These are phyloP conservation scores for Pipistrellus nathusii DNA, from an alignment of 2,797 vertebrate genomes.

Conservation along the genomic window DNA sequence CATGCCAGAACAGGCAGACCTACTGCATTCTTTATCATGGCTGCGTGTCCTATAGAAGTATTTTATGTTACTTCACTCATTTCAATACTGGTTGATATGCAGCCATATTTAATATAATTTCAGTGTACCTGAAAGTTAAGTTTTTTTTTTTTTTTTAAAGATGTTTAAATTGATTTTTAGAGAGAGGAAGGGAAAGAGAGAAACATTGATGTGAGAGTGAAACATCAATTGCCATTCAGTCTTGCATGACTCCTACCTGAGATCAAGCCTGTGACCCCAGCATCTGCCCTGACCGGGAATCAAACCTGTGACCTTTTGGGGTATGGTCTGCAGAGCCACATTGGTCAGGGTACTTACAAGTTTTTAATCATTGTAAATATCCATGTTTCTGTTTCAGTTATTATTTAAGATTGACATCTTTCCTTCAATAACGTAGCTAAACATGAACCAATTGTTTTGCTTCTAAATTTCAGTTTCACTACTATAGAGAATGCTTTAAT, in stretches of 20 bases:
- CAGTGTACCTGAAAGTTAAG: background rate
- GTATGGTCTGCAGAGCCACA: background rate
- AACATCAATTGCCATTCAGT: background rate
- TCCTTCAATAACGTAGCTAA: background rate
- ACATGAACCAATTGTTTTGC: background rate
- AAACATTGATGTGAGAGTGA: background rate
- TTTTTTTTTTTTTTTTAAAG: background rate
- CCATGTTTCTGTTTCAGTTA: background rate
- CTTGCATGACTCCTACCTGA: background rate
- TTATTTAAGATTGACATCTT: constrained; percentile 1
- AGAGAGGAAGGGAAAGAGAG: background rate
- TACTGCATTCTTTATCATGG: background rate
- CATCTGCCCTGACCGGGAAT: background rate
- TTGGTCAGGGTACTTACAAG: background rate
- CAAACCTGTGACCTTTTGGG: background rate
- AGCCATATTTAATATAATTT: background rate
- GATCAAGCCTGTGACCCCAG: background rate
- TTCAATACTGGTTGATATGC: background rate
- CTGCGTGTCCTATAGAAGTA: background rate
- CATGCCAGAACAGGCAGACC: background rate
- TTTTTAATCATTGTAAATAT: constrained; percentile 39
- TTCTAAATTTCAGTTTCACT: background rate
- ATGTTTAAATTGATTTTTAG: background rate
- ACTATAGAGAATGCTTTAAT: background rate
- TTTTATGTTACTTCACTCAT: background rate